Conservation (phyloP, 2,797 vertebrate genomes). For the Phoxinus dragarum region DNA sequence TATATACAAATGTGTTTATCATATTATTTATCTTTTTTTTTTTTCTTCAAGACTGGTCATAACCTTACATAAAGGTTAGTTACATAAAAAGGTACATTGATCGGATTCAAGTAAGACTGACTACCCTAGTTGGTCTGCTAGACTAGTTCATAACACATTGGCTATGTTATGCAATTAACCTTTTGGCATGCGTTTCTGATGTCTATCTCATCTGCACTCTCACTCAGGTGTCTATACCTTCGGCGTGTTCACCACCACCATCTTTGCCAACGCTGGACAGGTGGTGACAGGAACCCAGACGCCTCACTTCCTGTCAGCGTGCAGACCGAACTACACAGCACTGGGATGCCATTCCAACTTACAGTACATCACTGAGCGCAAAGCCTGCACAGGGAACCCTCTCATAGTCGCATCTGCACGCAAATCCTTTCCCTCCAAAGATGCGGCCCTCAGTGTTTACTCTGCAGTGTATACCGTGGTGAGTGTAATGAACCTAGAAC, state of each 20-base stretch:
- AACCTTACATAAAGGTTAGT: not conserved
- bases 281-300: slow-evolving; percentile 93
- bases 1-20: too few species aligned
- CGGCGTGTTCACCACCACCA: slow-evolving; percentile 91
- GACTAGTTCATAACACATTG: not conserved
- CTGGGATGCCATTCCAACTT: slow-evolving; percentile 87
- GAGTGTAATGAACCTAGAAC: slow-evolving; percentile 3
- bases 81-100: not conserved
- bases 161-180: not conserved
- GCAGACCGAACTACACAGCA: slow-evolving; percentile 91
- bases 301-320: slow-evolving; percentile 93
- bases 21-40: not conserved
- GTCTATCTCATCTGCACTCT: not conserved
- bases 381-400: slow-evolving; percentile 86
- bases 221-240: slow-evolving; percentile 89
- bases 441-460: slow-evolving; percentile 89
- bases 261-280: slow-evolving; percentile 92
- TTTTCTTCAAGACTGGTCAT: not conserved
- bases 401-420: slow-evolving; percentile 85
- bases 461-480: slow-evolving; percentile 91
- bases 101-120: not conserved
- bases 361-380: slow-evolving; percentile 85
- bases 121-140: not conserved
- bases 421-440: slow-evolving; percentile 92
- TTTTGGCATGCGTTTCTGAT: not conserved